Conservation (phyloP, 2,888 invertebrate species). For the Prosopocoilus inquinatus region DNA sequence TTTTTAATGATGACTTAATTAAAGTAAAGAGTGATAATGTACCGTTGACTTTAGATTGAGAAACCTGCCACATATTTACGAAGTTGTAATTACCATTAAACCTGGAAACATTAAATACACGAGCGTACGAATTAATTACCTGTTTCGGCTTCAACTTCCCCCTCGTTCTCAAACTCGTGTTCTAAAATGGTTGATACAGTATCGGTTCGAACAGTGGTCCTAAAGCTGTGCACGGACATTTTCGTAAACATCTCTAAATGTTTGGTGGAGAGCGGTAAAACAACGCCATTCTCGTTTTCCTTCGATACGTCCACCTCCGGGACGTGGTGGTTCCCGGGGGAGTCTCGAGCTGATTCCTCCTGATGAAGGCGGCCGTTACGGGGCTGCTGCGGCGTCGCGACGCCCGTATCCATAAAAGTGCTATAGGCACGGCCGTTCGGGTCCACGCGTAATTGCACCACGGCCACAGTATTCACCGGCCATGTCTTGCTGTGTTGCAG, state of each 20-base stretch:
- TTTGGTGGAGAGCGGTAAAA: constrained; percentile 37
- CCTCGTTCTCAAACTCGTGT: constrained; percentile 39
- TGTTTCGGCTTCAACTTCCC: constrained; percentile 28
- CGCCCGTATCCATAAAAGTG: constrained; percentile 35
- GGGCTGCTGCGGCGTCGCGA: not conserved
- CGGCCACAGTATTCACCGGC: constrained; percentile 49
- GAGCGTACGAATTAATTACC: not conserved
- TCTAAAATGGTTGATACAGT: constrained; percentile 47
- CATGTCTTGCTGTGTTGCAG: constrained; percentile 52
- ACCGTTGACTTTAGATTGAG: no score
- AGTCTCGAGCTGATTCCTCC: constrained; percentile 6
- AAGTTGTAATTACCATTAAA: no score
- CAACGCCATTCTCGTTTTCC: constrained; percentile 26
- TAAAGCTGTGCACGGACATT: constrained; percentile 28
- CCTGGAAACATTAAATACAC: no score
- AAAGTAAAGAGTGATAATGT: no score
- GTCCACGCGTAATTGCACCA: constrained; percentile 49
- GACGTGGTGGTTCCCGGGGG: constrained; percentile 11
- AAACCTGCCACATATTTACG: no score
- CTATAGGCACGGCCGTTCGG: constrained; percentile 47
- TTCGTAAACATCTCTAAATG: constrained; percentile 42
- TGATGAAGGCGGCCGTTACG: not conserved
- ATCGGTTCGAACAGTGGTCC: constrained; percentile 42
- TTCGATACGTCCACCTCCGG: not conserved
- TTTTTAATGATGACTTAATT: no score